Evolutionary conservation across 2,888 invertebrate species (phyloP).

Genomic region (Leptogaster cylindrica): DNA sequence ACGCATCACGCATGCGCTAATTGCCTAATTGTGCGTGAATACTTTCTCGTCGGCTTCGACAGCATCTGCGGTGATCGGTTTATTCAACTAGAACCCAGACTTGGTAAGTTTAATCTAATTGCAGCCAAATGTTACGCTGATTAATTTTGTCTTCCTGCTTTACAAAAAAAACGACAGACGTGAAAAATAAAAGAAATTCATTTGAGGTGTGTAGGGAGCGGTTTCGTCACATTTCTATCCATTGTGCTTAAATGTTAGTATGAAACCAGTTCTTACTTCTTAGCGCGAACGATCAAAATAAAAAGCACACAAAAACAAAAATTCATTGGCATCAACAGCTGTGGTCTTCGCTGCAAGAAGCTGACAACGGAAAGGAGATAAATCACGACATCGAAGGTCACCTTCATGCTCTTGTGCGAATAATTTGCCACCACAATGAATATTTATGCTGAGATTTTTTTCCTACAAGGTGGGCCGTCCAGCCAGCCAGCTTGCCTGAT

Average conservation of each 20-base stretch:
- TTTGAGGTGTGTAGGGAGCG: neutral
- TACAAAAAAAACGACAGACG: neutral
- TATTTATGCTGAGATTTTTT: slow-evolving; percentile 26
- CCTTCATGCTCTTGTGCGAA: slow-evolving; percentile 28
- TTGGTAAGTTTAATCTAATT: neutral
- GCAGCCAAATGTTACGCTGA: slow-evolving; percentile 4
- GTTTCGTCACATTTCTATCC: slow-evolving; percentile 1
- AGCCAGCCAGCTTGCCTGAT: neutral
- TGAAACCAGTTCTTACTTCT: slow-evolving; percentile 1
- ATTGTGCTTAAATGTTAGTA: neutral
- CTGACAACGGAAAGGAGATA: slow-evolving; percentile 6
- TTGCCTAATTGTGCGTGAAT: slow-evolving; percentile 26
- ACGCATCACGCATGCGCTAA: slow-evolving; percentile 10
- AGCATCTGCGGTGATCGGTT: neutral
- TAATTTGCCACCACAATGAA: slow-evolving; percentile 39
- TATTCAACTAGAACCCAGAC: neutral
- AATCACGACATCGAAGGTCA: slow-evolving; percentile 36
- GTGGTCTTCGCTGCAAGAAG: neutral
- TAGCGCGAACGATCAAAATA: neutral
- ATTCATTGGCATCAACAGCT: too few species aligned
- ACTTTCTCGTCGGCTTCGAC: slow-evolving; percentile 1
- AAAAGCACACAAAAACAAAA: neutral
- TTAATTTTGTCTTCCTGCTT: slow-evolving; percentile 2
- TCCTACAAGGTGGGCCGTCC: slow-evolving; percentile 12
- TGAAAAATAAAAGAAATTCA: slow-evolving; percentile 2